phyloP scores from a whole-genome alignment of 2,113 vertebrate genomes.

The Pollimyrus isidori region DNA sequence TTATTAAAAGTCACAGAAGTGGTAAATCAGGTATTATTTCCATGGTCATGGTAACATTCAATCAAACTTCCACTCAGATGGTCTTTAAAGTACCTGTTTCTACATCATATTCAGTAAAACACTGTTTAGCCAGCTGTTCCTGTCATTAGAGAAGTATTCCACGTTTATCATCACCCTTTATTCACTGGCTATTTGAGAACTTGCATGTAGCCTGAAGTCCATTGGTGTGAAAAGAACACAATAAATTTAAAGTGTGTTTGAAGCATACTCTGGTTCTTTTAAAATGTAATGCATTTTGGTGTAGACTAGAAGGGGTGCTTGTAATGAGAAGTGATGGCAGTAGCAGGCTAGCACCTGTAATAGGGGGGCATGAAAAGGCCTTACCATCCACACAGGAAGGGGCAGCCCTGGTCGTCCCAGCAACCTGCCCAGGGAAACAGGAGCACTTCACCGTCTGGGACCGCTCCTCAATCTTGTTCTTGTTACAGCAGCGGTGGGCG shows the following conservation, averaged over 20 bases:
- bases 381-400: slow-evolving; percentile 96
- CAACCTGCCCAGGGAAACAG: slow-evolving; percentile 93
- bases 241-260: not conserved
- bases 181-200: not conserved
- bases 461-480: slow-evolving; percentile 90
- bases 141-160: not conserved
- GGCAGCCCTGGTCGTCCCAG: slow-evolving; percentile 83
- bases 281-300: not conserved
- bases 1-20: not conserved
- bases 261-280: not conserved
- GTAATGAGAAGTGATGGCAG: not conserved
- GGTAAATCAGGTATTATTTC: not conserved
- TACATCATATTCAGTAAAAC: not conserved
- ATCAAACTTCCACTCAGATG: not conserved
- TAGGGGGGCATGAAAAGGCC: slow-evolving; percentile 25
- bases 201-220: not conserved
- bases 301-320: not conserved
- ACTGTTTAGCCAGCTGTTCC: not conserved
- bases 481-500: slow-evolving; percentile 93
- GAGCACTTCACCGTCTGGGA: slow-evolving; percentile 97
- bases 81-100: not conserved
- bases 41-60: not conserved
- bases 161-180: not conserved
- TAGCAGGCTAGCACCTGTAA: not conserved
- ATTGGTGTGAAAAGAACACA: not conserved